Conservation (phyloP, 2,113 vertebrate genomes). For the Mustela lutreola region DNA sequence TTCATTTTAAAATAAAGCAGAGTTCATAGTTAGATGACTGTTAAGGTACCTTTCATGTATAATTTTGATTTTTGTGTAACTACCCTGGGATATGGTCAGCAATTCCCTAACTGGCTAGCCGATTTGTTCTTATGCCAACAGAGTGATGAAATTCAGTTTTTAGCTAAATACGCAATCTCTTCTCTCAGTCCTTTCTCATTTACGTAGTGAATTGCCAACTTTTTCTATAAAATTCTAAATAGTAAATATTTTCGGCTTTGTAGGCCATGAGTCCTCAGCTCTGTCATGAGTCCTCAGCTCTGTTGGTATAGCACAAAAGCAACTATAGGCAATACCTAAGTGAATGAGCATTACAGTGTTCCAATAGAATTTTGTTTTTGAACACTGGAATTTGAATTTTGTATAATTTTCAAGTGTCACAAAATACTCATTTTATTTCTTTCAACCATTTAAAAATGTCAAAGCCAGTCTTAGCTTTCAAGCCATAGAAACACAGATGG, state of each 20-base stretch:
- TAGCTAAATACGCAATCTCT: not conserved
- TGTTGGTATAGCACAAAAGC: not conserved
- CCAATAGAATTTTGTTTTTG: not conserved
- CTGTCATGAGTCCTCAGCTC: not conserved
- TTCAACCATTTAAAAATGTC: not conserved
- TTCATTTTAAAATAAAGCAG: constrained; percentile 8
- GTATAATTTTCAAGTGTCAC: not conserved
- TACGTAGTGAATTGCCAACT: not conserved
- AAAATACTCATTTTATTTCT: not conserved
- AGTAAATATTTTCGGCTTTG: constrained; percentile 36
- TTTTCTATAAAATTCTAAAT: constrained; percentile 6
- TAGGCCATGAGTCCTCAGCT: not conserved
- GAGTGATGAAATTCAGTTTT: not conserved
- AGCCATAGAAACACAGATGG: not conserved
- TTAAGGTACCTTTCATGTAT: not conserved
- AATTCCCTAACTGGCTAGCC: not conserved
- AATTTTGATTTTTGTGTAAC: constrained; percentile 52
- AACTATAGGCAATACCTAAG: not conserved
- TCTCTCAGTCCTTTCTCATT: constrained; percentile 23
- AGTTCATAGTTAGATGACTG: constrained; percentile 44
- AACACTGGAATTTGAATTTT: not conserved
- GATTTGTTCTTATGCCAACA: not conserved
- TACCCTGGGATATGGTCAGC: not conserved
- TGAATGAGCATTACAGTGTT: not conserved
- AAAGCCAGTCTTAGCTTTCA: not conserved